Evolutionary conservation across 2,113 vertebrate species (phyloP).

Genomic region (Halcyon senegalensis): DNA sequence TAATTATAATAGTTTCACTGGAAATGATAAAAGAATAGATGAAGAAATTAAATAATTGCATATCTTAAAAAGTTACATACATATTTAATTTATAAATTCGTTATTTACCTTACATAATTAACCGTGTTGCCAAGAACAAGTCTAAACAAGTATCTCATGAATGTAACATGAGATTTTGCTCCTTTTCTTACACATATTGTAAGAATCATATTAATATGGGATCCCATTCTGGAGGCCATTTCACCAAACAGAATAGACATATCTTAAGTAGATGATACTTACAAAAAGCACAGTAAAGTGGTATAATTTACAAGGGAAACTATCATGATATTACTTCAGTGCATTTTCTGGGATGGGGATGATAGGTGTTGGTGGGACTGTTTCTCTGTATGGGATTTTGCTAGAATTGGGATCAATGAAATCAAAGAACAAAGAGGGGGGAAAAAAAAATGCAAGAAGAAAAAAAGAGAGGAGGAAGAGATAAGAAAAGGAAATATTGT

Average conservation of each 20-base stretch:
- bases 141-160: background rate
- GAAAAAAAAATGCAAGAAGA: background rate
- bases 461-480: background rate
- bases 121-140: background rate
- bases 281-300: background rate
- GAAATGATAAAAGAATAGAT: slow-evolving; percentile 47
- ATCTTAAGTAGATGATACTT: background rate
- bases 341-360: background rate
- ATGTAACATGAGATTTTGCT: background rate
- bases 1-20: slow-evolving; percentile 62
- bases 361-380: background rate
- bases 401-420: background rate
- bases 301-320: background rate
- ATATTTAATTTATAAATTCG: slow-evolving; percentile 39
- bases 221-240: background rate
- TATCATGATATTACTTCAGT: background rate
- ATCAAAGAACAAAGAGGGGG: background rate
- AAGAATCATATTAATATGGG: background rate
- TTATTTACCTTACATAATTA: slow-evolving; percentile 25
- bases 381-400: background rate
- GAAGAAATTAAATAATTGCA: slow-evolving; percentile 56
- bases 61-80: slow-evolving; percentile 22
- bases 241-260: background rate
- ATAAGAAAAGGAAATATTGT: background rate
- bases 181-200: background rate